Evolutionary conservation across 92 coral and sea anemone genomes (phyloP).

Genomic region (Palythoa heliodiscus): DNA sequence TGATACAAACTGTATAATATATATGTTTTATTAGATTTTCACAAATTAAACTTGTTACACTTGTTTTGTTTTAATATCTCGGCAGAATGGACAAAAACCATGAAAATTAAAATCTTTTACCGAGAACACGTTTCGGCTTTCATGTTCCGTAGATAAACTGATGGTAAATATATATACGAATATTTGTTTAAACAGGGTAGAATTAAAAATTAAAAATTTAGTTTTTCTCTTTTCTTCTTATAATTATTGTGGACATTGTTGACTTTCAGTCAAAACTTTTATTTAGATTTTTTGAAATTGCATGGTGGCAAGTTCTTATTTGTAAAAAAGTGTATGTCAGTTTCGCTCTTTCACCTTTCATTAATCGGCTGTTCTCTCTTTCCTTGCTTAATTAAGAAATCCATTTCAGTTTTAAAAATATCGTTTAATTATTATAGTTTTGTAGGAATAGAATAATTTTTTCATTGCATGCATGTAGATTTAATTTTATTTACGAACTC

Average conservation of each 20-base stretch:
- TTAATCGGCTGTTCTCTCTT: background rate
- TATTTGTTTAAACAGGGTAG: slow-evolving; percentile 6
- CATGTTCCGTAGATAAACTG: background rate
- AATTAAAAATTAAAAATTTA: background rate
- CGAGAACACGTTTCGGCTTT: background rate
- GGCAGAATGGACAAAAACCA: background rate
- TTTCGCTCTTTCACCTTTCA: too few relatives aligned
- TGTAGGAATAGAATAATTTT: background rate
- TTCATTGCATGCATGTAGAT: background rate
- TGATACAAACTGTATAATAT: background rate
- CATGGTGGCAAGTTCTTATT: background rate
- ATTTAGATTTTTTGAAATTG: background rate
- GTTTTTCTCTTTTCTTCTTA: slow-evolving; percentile 21
- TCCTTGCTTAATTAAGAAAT: background rate
- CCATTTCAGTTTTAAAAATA: background rate
- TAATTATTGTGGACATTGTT: slow-evolving; percentile 2
- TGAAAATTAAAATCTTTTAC: background rate
- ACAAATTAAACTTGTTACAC: background rate
- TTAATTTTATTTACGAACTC: background rate
- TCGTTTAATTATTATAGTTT: background rate
- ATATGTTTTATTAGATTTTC: background rate
- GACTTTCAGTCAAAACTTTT: background rate
- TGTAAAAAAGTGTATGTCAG: too few relatives aligned
- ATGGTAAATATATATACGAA: background rate
- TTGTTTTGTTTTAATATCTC: background rate